Evolutionary conservation across 2,113 vertebrate genomes (phyloP).

Genomic region (Formicarius rufipectus): DNA sequence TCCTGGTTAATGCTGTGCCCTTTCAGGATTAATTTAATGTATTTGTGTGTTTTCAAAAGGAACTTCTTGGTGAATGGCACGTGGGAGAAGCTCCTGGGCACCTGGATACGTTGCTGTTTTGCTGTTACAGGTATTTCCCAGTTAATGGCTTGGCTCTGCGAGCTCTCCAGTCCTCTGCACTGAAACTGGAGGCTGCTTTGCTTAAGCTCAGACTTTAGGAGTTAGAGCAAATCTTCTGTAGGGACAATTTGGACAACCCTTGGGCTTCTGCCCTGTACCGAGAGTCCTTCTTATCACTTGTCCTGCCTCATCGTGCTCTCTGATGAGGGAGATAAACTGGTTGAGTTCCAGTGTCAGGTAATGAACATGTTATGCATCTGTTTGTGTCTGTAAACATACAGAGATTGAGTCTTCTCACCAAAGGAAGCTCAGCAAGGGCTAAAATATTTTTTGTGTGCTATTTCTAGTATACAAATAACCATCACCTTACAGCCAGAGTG

Average conservation of each 20-base stretch:
- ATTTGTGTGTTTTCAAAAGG: neutral
- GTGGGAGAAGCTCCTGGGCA: neutral
- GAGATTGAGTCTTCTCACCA: no score
- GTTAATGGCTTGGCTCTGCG: neutral
- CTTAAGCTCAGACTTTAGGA: neutral
- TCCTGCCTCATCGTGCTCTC: neutral
- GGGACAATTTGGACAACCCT: neutral
- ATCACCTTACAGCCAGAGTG: neutral
- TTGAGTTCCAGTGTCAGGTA: neutral
- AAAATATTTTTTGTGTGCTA: neutral
- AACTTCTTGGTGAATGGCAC: neutral
- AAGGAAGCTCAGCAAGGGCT: neutral
- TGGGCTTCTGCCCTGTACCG: neutral
- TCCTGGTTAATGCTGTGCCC: neutral
- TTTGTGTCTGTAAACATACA: fast-evolving
- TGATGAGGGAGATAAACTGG: neutral
- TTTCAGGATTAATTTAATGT: neutral
- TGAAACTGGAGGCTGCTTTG: neutral
- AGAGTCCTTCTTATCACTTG: neutral
- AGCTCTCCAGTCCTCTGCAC: neutral
- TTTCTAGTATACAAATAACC: neutral
- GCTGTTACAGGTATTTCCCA: neutral
- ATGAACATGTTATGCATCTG: fast-evolving
- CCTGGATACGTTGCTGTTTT: neutral
- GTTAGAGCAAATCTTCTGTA: neutral